Evolutionary conservation across 2,888 invertebrate genomes (phyloP).

Genomic region (Crossocerus cetratus): DNA sequence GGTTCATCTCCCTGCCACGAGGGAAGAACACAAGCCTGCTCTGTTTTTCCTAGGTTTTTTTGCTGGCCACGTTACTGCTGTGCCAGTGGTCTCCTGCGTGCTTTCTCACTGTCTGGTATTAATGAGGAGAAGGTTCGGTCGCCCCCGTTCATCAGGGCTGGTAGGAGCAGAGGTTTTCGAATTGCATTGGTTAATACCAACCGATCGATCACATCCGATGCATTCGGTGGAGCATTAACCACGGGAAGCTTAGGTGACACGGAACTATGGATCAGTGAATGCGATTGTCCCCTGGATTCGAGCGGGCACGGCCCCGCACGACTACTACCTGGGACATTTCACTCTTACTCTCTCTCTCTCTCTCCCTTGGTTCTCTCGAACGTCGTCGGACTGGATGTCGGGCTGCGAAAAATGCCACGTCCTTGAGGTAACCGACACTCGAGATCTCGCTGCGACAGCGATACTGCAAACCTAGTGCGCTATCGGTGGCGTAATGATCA

Average conservation of each 20-base stretch:
- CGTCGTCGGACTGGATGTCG: constrained; percentile 28
- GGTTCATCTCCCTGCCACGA: no score
- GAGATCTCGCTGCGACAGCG: constrained; percentile 47
- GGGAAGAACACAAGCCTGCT: no score
- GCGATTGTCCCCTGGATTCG: constrained; percentile 15
- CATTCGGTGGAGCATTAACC: neutral
- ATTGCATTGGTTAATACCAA: constrained; percentile 9
- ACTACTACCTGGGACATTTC: no score
- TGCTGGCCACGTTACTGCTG: no score
- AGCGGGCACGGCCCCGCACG: neutral
- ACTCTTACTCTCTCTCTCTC: no score
- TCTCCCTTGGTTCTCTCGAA: constrained; percentile 18
- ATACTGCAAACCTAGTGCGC: constrained; percentile 44
- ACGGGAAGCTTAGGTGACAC: neutral
- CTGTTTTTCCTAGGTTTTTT: no score
- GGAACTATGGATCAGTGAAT: constrained; percentile 20
- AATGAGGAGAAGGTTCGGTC: neutral
- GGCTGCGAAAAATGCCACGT: constrained; percentile 44
- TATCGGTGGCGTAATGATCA: constrained; percentile 45
- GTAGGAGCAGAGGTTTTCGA: no score
- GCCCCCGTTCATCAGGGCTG: no score
- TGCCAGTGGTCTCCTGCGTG: no score
- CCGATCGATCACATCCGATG: neutral
- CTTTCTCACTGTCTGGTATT: neutral
- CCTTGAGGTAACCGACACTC: constrained; percentile 52